A percentile compares a stretch with the other conserved stretches of the same genome.
phyloP scores from a whole-genome alignment of 2,797 vertebrate genomes.

The Lates japonicus region DNA sequence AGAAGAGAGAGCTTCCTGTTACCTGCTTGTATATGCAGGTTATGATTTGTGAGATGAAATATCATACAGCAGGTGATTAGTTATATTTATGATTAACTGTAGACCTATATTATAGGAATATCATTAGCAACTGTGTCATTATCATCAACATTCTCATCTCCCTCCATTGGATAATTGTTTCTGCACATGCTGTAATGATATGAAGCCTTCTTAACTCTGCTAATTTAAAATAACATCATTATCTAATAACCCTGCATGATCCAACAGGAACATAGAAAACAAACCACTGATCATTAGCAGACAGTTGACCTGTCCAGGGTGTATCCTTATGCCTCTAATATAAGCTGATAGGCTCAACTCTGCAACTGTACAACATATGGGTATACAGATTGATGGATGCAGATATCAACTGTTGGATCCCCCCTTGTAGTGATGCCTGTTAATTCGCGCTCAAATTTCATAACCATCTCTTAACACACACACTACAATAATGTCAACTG shows the following conservation, averaged over 20 bases:
- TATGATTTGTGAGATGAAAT: slow-evolving; percentile 7
- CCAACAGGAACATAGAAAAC: slow-evolving; percentile 17
- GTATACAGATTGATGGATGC: not conserved
- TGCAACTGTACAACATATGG: not conserved
- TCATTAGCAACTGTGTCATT: not conserved
- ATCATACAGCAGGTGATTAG: not conserved
- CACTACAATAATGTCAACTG: not conserved
- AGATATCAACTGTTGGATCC: slow-evolving; percentile 10
- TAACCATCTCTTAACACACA: not conserved
- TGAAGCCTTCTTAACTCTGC: not conserved
- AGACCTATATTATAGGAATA: not conserved
- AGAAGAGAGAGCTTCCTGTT: not conserved
- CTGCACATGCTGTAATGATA: not conserved
- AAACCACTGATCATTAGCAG: slow-evolving; percentile 30
- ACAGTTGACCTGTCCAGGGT: not conserved
- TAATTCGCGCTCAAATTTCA: slow-evolving; percentile 2
- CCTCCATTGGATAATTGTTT: slow-evolving; percentile 4
- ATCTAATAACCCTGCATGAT: slow-evolving; percentile 16
- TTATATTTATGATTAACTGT: not conserved
- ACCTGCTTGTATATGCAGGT: not conserved
- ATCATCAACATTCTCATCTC: not conserved
- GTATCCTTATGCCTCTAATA: not conserved
- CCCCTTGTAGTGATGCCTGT: not conserved
- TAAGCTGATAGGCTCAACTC: not conserved
- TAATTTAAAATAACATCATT: slow-evolving; percentile 14